These are phyloP conservation scores for Bombus confusus DNA, from an alignment of 1,140 invertebrate genomes.

Conservation along the genomic window DNA sequence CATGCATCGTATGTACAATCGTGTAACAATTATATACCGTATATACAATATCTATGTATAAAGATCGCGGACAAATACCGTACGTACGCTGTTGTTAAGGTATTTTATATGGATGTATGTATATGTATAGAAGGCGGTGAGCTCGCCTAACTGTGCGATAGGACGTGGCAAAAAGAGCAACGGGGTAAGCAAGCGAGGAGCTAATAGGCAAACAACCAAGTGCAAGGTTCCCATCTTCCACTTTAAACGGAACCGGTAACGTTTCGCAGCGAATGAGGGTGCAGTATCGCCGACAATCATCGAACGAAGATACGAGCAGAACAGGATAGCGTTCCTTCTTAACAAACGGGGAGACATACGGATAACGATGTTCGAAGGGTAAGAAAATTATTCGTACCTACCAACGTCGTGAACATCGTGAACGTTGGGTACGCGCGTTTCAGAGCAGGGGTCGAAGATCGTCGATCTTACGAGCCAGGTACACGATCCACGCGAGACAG, in stretches of 20 bases:
- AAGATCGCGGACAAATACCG: constrained; percentile 9
- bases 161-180: constrained; percentile 4
- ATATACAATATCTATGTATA: constrained; percentile 38
- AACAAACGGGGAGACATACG: no score
- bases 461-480: neutral
- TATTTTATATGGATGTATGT: neutral
- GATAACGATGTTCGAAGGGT: no score
- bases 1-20: constrained; percentile 25
- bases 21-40: neutral
- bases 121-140: neutral
- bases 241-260: neutral
- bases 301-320: constrained; percentile 6
- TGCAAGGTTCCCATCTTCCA: neutral
- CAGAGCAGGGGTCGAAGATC: neutral
- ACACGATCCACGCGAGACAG: neutral
- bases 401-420: no score
- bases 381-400: no score
- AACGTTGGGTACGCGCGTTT: no score
- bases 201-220: constrained; percentile 4
- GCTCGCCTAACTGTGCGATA: neutral
- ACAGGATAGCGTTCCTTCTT: neutral
- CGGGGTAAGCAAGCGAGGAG: constrained; percentile 18
- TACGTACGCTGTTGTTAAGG: neutral
- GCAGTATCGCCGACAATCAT: neutral
- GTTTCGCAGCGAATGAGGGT: neutral